phyloP scores from a whole-genome alignment of 2,888 invertebrate species.

The Cheilosia pagana region DNA sequence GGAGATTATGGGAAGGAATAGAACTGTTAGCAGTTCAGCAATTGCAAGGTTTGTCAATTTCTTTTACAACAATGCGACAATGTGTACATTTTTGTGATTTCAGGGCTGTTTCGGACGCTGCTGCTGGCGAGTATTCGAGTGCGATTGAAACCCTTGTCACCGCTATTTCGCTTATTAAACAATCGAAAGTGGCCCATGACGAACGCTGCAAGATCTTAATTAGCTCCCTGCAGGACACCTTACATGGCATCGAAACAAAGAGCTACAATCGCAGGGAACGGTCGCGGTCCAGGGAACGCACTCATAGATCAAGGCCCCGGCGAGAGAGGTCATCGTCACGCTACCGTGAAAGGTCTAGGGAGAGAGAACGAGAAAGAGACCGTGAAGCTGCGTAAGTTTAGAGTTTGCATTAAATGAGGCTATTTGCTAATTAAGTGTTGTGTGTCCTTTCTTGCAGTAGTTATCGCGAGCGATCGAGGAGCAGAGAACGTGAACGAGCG shows the following conservation, averaged over 20 bases:
- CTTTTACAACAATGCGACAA: neutral
- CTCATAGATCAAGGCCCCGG: slow-evolving; percentile 83
- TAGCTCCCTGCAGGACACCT: slow-evolving; percentile 97
- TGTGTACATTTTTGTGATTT: neutral
- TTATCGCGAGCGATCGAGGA: slow-evolving; percentile 88
- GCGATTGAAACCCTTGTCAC: slow-evolving; percentile 99
- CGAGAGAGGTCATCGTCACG: slow-evolving; percentile 85
- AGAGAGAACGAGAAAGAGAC: slow-evolving; percentile 86
- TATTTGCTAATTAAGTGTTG: slow-evolving; percentile 80
- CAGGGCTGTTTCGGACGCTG: slow-evolving; percentile 98
- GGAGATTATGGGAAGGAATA: slow-evolving; percentile 98
- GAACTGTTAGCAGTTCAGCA: slow-evolving; percentile 98
- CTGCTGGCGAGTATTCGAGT: slow-evolving; percentile 98
- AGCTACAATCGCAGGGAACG: slow-evolving; percentile 93
- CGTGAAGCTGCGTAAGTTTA: slow-evolving; percentile 85
- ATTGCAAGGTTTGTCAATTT: slow-evolving; percentile 86
- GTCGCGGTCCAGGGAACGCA: slow-evolving; percentile 84
- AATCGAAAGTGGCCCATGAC: slow-evolving; percentile 93
- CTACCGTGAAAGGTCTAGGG: slow-evolving; percentile 89
- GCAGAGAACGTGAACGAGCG: slow-evolving; percentile 87
- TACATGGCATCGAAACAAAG: slow-evolving; percentile 98
- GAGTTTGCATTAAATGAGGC: neutral
- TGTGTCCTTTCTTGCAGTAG: slow-evolving; percentile 83
- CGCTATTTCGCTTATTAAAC: slow-evolving; percentile 98
- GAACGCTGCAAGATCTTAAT: slow-evolving; percentile 99